Percentiles rank a stretch among this genome's conserved stretches.
Evolutionary conservation across 1,140 invertebrate genomes (phyloP).

Genomic region (Leptopilina clavipes): DNA sequence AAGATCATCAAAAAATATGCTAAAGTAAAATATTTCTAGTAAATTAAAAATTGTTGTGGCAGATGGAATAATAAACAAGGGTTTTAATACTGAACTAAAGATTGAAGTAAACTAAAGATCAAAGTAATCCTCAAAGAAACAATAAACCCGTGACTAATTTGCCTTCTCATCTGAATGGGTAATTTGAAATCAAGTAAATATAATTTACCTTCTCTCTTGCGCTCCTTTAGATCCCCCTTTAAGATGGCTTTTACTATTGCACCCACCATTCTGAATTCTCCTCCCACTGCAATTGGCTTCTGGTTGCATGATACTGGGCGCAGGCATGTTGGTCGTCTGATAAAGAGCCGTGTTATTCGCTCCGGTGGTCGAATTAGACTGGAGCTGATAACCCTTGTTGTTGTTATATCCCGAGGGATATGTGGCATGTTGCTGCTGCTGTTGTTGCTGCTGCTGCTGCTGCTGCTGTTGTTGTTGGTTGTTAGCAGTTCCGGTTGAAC

Average conservation of each 20-base stretch:
- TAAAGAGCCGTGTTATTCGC: constrained; percentile 50
- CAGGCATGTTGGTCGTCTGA: constrained; percentile 59
- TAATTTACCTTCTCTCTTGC: constrained; percentile 70
- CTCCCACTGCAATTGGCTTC: constrained; percentile 58
- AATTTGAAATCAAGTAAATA: background rate
- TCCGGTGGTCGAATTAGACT: constrained; percentile 48
- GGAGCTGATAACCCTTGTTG: constrained; percentile 66
- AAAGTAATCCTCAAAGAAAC: constrained; percentile 2
- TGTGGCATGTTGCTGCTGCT: constrained; percentile 48
- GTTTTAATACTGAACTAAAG: background rate
- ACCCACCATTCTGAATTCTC: constrained; percentile 66
- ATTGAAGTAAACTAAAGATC: no score
- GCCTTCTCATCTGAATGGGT: background rate
- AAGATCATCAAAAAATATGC: no score
- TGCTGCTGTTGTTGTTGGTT: constrained; percentile 44
- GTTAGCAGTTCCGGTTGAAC: constrained; percentile 44
- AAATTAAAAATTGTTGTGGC: no score
- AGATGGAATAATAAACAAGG: background rate
- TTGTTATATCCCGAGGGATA: constrained; percentile 61
- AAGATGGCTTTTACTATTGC: constrained; percentile 70
- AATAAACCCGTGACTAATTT: constrained; percentile 7
- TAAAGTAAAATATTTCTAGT: no score
- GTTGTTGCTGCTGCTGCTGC: no score
- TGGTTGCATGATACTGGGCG: constrained; percentile 58
- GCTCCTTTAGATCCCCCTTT: constrained; percentile 65